Evolutionary conservation across 2,888 invertebrate species (phyloP).

Genomic region (Pollenia griseotomentosa): DNA sequence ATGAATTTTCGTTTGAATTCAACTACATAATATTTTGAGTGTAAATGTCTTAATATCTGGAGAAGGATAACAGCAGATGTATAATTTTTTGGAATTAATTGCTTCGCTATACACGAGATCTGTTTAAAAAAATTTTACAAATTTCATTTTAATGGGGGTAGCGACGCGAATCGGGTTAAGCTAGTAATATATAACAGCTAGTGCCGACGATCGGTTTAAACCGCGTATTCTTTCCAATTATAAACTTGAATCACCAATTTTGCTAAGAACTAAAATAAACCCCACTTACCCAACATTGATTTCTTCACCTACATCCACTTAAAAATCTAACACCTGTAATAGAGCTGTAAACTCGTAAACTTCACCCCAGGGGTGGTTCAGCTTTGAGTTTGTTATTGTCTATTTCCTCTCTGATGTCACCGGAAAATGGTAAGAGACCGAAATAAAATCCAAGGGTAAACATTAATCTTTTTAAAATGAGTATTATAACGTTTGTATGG

Average conservation of each 20-base stretch:
- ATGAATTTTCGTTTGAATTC: too few relatives aligned
- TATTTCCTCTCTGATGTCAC: slow-evolving; percentile 71
- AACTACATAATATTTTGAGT: too few relatives aligned
- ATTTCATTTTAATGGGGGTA: too few relatives aligned
- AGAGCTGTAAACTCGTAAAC: slow-evolving; percentile 55
- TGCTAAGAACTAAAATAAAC: not conserved
- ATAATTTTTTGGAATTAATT: too few relatives aligned
- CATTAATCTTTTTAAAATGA: slow-evolving; percentile 67
- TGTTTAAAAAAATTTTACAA: too few relatives aligned
- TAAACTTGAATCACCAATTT: not conserved
- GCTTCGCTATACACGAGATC: too few relatives aligned
- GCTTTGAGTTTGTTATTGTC: slow-evolving; percentile 68
- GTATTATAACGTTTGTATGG: slow-evolving; percentile 20
- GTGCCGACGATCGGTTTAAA: too few relatives aligned
- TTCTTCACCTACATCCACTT: slow-evolving; percentile 4
- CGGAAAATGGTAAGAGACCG: slow-evolving; percentile 35
- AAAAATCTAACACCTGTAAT: slow-evolving; percentile 59
- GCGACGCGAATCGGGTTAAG: too few relatives aligned
- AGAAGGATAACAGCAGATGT: too few relatives aligned
- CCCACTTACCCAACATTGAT: slow-evolving; percentile 2
- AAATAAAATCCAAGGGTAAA: slow-evolving; percentile 63
- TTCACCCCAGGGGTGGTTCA: slow-evolving; percentile 55
- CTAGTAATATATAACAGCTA: too few relatives aligned
- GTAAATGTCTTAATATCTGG: too few relatives aligned
- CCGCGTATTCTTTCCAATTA: too few relatives aligned